Evolutionary conservation across 1,140 invertebrate species (phyloP), one percentile per base, ranked within the genome.

Genomic region (Rhagoletis zephyria): DNA sequence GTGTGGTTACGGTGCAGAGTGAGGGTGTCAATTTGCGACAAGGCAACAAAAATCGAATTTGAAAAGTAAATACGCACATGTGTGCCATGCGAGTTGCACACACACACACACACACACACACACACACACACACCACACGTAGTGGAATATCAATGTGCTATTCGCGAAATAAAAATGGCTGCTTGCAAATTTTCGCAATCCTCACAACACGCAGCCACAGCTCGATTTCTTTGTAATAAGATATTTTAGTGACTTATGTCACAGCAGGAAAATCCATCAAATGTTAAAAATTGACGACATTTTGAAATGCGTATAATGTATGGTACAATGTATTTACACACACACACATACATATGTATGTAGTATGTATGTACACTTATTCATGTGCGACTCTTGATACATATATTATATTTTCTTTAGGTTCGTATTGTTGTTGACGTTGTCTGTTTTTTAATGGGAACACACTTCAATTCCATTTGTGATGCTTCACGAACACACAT

Each of bases 211-310:
- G 14, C n/a, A 5, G 5, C 45, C 40, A 12, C 40, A 3, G 40
- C n/a, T 51, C 48, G 19, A 59, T 87, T 87, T 85, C 19, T 87
- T 87, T 87, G 87, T 85, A 87, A 87, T 88, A 87, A 61, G 85
- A 88, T 88, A 87, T 88, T 88, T 88, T 88, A 88, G 87, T 88
- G 87, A 88, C 87, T 88, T 88, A 65, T 88, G 87, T 88, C 87
- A 88, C 67, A 85, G 60, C 85, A 87, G 45, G 85, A 70, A 87
- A 88, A 88, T 88, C 87, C 87, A 88, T 88, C 87, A 88, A 88
- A 88, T 88, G 87, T 88, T 88, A 88, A 88, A 87, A 87, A 88
- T 88, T 87, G 87, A 88, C 85, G 87, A 88, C 87, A 88, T 88
- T 88, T 88, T 85, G 70, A 88, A 87, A 87, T 86, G 85, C 65